Conservation (phyloP, 2,888 invertebrate genomes). For the Ochropleura leucogaster region DNA sequence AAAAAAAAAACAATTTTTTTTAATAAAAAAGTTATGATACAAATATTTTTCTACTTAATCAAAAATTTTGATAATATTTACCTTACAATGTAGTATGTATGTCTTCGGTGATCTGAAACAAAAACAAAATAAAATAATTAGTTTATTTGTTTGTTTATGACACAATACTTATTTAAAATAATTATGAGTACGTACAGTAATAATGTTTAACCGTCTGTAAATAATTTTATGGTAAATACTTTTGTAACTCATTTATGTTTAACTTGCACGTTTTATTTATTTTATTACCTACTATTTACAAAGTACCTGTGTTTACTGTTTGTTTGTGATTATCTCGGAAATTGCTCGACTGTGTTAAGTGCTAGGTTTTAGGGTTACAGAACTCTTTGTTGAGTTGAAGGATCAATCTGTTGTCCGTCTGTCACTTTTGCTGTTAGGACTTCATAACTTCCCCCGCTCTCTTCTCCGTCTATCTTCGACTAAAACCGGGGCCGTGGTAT, state of each 20-base stretch:
- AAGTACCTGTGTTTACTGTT: conserved; percentile 12
- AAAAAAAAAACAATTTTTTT: no score
- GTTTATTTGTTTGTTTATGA: conserved; percentile 4
- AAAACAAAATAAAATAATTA: conserved; percentile 29
- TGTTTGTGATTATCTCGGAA: conserved; percentile 11
- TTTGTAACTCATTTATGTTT: neutral
- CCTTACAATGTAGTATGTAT: conserved; percentile 54
- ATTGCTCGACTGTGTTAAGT: neutral
- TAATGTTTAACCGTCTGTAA: conserved; percentile 14
- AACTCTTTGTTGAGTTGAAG: no score
- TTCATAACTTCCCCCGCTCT: no score
- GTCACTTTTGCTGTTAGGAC: no score
- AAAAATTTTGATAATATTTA: conserved; percentile 33
- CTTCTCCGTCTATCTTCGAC: no score
- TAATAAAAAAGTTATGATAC: no score
- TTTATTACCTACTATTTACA: conserved; percentile 7
- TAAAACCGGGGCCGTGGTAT: no score
- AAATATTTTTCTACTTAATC: no score
- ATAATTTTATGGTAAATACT: conserved; percentile 22
- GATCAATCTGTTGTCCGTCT: no score
- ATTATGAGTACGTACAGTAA: conserved; percentile 12
- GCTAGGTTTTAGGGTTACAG: neutral
- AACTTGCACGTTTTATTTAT: conserved; percentile 10
- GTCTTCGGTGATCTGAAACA: conserved; percentile 58
- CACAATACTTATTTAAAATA: neutral